Conservation (phyloP, 2,797 vertebrate genomes). For the Amblyopsis hoosieri region DNA sequence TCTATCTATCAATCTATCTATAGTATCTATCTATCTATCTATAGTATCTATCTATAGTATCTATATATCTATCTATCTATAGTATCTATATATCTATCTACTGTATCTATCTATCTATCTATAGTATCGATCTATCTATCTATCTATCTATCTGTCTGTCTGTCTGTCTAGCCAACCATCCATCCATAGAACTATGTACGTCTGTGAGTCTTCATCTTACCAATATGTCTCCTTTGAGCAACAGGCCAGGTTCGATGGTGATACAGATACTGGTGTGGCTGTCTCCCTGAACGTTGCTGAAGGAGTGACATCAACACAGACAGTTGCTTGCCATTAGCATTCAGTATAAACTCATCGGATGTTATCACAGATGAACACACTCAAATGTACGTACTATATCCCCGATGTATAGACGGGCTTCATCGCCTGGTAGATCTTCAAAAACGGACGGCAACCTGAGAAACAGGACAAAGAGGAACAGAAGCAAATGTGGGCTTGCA, state of each 20-base stretch:
- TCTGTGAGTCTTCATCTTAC: constrained; percentile 67
- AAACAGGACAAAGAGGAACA: not conserved
- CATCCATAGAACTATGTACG: too few species aligned
- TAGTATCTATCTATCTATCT: not conserved
- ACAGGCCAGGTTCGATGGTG: constrained; percentile 91
- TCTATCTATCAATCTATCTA: not conserved
- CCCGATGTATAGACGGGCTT: constrained; percentile 96
- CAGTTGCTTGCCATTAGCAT: not conserved
- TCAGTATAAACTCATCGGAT: constrained; percentile 9
- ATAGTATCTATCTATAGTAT: not conserved
- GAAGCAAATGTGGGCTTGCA: not conserved
- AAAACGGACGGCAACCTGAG: constrained; percentile 93
- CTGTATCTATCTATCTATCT: not conserved
- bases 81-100: not conserved
- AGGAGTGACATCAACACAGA: not conserved
- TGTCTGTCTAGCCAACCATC: not conserved
- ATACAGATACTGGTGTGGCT: constrained; percentile 96
- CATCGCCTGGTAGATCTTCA: constrained; percentile 98
- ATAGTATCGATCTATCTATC: not conserved
- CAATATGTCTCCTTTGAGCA: constrained; percentile 93
- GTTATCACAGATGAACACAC: not conserved
- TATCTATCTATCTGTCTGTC: not conserved
- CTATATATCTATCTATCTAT: not conserved
- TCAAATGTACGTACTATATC: constrained; percentile 85
- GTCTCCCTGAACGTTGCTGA: constrained; percentile 92